Percentiles rank a stretch among this genome's conserved stretches.
Conservation (phyloP, 2,888 invertebrate genomes). For the Nomada hirtipes region DNA sequence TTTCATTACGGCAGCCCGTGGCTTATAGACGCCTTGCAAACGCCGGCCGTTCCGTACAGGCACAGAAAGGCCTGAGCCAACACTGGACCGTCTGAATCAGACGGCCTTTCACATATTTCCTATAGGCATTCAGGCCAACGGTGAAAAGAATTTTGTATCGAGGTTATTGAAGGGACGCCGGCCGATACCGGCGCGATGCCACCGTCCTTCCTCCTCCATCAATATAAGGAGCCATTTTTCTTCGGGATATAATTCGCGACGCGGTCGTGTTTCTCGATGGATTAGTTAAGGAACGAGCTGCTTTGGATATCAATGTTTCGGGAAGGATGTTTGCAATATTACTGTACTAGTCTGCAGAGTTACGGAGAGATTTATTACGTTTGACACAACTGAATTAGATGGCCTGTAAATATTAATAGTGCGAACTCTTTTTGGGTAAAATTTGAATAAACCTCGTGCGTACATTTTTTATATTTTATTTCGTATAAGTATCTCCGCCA, state of each 20-base stretch:
- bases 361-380: neutral
- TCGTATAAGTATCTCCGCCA: too few relatives aligned
- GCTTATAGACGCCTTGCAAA: conserved; percentile 84
- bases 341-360: neutral
- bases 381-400: too few relatives aligned
- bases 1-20: conserved; percentile 82
- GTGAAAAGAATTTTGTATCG: conserved; percentile 83
- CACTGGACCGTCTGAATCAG: conserved; percentile 75
- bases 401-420: too few relatives aligned
- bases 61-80: conserved; percentile 82
- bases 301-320: neutral
- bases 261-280: neutral
- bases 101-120: conserved; percentile 83
- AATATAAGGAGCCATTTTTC: conserved; percentile 49
- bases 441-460: too few relatives aligned
- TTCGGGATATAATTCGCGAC: neutral
- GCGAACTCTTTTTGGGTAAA: too few relatives aligned
- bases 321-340: too few relatives aligned
- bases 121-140: conserved; percentile 80
- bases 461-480: too few relatives aligned
- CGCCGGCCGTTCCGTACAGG: conserved; percentile 80
- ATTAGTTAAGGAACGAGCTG: neutral
- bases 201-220: conserved; percentile 45
- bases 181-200: conserved; percentile 67
- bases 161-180: conserved; percentile 78